phyloP scores from a whole-genome alignment of 2,888 invertebrate genomes.

The Palloptera scutellata region DNA sequence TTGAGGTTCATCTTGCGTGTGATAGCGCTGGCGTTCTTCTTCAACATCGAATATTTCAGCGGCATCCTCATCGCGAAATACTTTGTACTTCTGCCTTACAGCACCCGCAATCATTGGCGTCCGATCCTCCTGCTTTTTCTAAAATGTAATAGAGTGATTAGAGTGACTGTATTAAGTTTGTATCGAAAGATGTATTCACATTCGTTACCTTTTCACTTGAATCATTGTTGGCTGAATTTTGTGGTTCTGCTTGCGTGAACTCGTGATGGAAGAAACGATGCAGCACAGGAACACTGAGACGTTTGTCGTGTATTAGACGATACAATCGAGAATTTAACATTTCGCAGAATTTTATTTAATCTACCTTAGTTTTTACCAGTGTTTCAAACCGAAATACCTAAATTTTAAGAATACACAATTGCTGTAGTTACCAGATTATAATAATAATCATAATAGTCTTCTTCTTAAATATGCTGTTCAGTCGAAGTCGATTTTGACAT shows the following conservation, averaged over 20 bases:
- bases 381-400: too few relatives aligned
- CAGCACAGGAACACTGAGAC: constrained; percentile 48
- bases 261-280: constrained; percentile 56
- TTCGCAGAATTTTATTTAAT: background rate
- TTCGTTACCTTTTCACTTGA: background rate
- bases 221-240: background rate
- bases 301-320: constrained; percentile 49
- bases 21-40: constrained; percentile 68
- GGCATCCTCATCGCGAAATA: constrained; percentile 76
- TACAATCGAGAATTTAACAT: constrained; percentile 51
- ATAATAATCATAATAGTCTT: too few relatives aligned
- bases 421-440: too few relatives aligned
- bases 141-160: too few relatives aligned
- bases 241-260: constrained; percentile 49
- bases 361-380: too few relatives aligned
- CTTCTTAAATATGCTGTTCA: too few relatives aligned
- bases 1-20: constrained; percentile 49
- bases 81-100: constrained; percentile 71
- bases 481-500: too few relatives aligned
- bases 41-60: constrained; percentile 76
- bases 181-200: too few relatives aligned
- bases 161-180: too few relatives aligned
- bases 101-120: constrained; percentile 60
- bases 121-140: too few relatives aligned
- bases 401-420: too few relatives aligned